phyloP scores from a whole-genome alignment of 1,140 invertebrate genomes.

The Drosophila subobscura region DNA sequence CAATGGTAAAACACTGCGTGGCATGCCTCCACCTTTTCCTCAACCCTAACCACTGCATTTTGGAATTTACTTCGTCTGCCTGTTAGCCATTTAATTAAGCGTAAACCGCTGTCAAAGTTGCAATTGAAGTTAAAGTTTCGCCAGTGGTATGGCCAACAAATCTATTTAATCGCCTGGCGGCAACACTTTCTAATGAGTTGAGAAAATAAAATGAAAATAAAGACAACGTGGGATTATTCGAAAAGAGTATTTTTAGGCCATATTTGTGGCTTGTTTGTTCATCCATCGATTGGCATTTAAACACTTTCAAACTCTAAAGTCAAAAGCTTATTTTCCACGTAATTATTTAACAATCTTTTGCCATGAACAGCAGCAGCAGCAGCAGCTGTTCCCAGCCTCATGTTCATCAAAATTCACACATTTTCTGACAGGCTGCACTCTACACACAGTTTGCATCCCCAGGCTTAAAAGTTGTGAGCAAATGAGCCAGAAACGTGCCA shows the following conservation, averaged over 20 bases:
- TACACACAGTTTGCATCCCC: slow-evolving; percentile 8
- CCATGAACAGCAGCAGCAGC: no score
- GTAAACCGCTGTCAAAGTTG: slow-evolving; percentile 64
- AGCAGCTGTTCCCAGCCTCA: no score
- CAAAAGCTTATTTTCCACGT: no score
- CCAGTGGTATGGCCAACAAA: slow-evolving; percentile 60
- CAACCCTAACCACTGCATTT: slow-evolving; percentile 1
- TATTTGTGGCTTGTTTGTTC: no score
- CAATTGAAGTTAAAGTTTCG: slow-evolving; percentile 71
- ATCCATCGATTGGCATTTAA: no score
- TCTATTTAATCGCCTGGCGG: slow-evolving; percentile 59
- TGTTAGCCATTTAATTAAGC: slow-evolving; percentile 77
- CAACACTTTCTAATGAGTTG: slow-evolving; percentile 69
- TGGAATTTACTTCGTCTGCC: slow-evolving; percentile 57
- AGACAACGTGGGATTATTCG: not conserved
- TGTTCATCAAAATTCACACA: slow-evolving; percentile 1
- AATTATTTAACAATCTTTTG: no score
- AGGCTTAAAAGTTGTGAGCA: slow-evolving; percentile 19
- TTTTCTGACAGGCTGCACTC: slow-evolving; percentile 39
- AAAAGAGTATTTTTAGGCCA: no score
- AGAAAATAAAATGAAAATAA: slow-evolving; percentile 2
- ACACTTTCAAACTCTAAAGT: no score
- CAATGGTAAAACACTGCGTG: slow-evolving; percentile 24
- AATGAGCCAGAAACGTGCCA: slow-evolving; percentile 55
- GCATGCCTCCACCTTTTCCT: not conserved